Conservation (phyloP, 2,888 invertebrate genomes). For the Candidula unifasciata region DNA sequence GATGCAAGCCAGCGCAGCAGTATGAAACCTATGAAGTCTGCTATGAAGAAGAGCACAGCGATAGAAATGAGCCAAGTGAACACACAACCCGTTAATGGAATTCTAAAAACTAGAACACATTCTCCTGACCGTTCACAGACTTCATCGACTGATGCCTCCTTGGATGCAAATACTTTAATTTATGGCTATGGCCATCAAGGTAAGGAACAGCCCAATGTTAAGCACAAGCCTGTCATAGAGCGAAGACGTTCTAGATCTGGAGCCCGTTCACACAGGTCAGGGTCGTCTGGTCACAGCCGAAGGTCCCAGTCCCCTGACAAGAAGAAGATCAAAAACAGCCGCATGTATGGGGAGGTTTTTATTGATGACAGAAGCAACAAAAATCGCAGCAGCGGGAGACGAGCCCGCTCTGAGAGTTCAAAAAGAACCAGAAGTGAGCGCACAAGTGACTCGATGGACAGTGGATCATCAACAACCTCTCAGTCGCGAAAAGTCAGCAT, state of each 20-base stretch:
- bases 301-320: slow-evolving; percentile 41
- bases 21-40: slow-evolving; percentile 36
- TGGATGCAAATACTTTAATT: slow-evolving; percentile 51
- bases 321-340: slow-evolving; percentile 40
- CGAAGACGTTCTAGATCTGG: slow-evolving; percentile 52
- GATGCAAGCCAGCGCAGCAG: slow-evolving; percentile 17
- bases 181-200: slow-evolving; percentile 49
- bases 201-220: slow-evolving; percentile 51
- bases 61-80: slow-evolving; percentile 55
- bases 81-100: slow-evolving; percentile 45
- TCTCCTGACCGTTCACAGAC: slow-evolving; percentile 52
- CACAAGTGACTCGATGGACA: slow-evolving; percentile 52
- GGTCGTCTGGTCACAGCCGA: slow-evolving; percentile 38
- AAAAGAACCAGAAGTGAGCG: slow-evolving; percentile 32
- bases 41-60: slow-evolving; percentile 35
- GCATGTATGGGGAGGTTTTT: slow-evolving; percentile 51
- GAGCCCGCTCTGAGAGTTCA: slow-evolving; percentile 43
- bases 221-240: slow-evolving; percentile 52
- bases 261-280: slow-evolving; percentile 50
- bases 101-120: slow-evolving; percentile 52
- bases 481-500: slow-evolving; percentile 52
- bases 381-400: slow-evolving; percentile 41
- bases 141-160: slow-evolving; percentile 52
- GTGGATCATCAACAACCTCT: slow-evolving; percentile 48
- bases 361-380: slow-evolving; percentile 39